Conservation (phyloP, 2,797 vertebrate species). For the Heterohyrax brucei region DNA sequence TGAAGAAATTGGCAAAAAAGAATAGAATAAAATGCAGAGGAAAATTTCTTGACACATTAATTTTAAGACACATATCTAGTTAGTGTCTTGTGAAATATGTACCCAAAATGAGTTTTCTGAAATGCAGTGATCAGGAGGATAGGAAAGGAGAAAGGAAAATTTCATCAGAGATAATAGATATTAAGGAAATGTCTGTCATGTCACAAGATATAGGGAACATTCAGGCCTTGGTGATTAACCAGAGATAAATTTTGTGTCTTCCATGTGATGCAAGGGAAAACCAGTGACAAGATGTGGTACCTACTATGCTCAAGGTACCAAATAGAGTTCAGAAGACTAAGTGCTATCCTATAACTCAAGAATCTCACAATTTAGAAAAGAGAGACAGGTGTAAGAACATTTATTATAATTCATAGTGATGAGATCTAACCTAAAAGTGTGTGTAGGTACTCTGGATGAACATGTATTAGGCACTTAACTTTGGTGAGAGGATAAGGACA, state of each 20-base stretch:
- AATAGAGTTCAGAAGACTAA: neutral
- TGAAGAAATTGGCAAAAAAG: constrained; percentile 79
- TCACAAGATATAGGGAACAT: neutral
- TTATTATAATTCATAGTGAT: neutral
- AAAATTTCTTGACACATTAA: constrained; percentile 73
- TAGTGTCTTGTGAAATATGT: constrained; percentile 57
- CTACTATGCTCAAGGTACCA: neutral
- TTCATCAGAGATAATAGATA: constrained; percentile 31
- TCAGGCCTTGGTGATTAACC: neutral
- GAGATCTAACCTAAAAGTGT: neutral
- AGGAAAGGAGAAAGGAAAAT: neutral
- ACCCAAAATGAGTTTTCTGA: constrained; percentile 68
- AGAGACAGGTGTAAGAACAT: neutral
- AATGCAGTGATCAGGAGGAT: constrained; percentile 2
- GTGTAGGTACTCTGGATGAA: neutral
- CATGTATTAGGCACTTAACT: neutral
- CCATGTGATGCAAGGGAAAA: neutral
- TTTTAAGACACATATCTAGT: constrained; percentile 64
- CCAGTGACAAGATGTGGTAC: neutral
- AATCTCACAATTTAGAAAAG: neutral
- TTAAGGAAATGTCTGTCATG: neutral
- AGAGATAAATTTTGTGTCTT: neutral
- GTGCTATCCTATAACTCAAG: neutral
- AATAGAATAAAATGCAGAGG: constrained; percentile 71
- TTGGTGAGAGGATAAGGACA: neutral